Evolutionary conservation across 2,888 invertebrate species (phyloP).

Genomic region (Pyralis farinalis): DNA sequence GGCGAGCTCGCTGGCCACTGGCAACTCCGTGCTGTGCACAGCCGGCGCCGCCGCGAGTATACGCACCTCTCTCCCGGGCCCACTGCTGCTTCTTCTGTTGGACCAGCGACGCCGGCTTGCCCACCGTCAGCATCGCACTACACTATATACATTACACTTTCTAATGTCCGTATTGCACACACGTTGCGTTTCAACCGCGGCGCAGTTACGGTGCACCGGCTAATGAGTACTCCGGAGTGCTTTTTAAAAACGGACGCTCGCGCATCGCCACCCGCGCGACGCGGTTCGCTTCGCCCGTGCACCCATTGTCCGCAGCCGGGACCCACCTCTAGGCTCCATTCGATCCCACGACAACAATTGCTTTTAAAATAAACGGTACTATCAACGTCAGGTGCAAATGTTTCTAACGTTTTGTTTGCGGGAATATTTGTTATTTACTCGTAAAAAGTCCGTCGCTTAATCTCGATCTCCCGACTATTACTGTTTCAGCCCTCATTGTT

Average conservation of each 20-base stretch:
- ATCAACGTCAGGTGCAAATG: constrained; percentile 27
- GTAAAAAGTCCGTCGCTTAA: constrained; percentile 13
- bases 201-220: constrained; percentile 71
- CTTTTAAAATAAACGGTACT: constrained; percentile 36
- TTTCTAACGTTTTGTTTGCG: constrained; percentile 26
- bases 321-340: constrained; percentile 38
- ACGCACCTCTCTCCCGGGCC: constrained; percentile 94
- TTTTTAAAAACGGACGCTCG: constrained; percentile 66
- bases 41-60: constrained; percentile 25
- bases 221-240: constrained; percentile 62
- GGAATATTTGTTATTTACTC: constrained; percentile 22
- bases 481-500: constrained; percentile 61
- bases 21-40: constrained; percentile 10
- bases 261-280: constrained; percentile 56
- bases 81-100: constrained; percentile 96
- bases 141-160: constrained; percentile 71
- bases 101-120: constrained; percentile 83
- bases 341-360: constrained; percentile 38
- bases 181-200: constrained; percentile 58
- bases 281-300: constrained; percentile 68
- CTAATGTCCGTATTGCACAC: constrained; percentile 71
- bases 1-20: constrained; percentile 17
- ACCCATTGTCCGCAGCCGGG: constrained; percentile 67
- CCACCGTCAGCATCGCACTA: constrained; percentile 75
- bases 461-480: constrained; percentile 47